A percentile compares a stretch with the other conserved stretches of the same genome.
Conservation (phyloP, 2,888 invertebrate genomes). For the Orthonychiurus folsomi region DNA sequence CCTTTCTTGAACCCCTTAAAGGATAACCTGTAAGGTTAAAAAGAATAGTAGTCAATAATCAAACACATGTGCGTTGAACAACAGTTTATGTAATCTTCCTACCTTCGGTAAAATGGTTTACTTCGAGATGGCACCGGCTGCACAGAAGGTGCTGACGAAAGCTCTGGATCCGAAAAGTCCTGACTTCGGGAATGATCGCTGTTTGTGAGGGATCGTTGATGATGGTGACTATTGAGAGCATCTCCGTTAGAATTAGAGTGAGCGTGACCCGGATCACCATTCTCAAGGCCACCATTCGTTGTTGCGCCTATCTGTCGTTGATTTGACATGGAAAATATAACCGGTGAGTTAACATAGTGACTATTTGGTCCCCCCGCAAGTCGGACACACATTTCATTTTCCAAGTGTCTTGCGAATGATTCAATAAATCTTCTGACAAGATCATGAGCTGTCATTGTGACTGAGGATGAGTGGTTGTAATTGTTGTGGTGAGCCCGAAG, state of each 20-base stretch:
- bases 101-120: conserved; percentile 40
- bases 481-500: conserved; percentile 18
- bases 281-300: not conserved
- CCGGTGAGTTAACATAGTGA: not conserved
- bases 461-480: not conserved
- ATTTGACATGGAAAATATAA: not conserved
- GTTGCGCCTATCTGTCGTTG: no score
- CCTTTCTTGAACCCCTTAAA: conserved; percentile 77
- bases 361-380: not conserved
- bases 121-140: conserved; percentile 11
- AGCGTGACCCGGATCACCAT: not conserved
- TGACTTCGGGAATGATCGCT: conserved; percentile 7
- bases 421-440: conserved; percentile 35
- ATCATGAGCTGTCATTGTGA: conserved; percentile 19
- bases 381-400: conserved; percentile 23
- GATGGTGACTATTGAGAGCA: not conserved
- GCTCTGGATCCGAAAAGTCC: not conserved
- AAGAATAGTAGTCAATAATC: not conserved
- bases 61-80: not conserved
- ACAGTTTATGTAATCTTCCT: not conserved
- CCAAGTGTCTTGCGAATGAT: conserved; percentile 34
- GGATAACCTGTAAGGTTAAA: conserved; percentile 57
- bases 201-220: conserved; percentile 5
- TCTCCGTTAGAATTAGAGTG: not conserved
- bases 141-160: not conserved